Base-by-base conservation (phyloP, 2,888 invertebrate species). In the Drosophila quinaria region DNA sequence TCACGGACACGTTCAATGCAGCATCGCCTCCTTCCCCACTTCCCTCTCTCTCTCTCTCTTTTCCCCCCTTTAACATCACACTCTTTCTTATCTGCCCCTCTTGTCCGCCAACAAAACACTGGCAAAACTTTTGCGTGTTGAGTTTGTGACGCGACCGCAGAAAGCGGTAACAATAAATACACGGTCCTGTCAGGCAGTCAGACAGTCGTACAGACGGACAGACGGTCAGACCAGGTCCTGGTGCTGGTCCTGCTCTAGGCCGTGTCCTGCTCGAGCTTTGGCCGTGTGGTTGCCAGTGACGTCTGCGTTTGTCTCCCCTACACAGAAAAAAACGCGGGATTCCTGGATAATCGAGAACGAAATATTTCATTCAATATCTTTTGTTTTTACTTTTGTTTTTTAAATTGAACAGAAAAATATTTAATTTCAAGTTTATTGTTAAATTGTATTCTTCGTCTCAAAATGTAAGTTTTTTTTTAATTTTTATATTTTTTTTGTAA, bases 161-260 rank as follows among this genome's bases (percentile, higher is more conserved):
- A 71, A 83, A 89, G 87, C 87, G 85, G 81, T 84, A 83, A 87
- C 83, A 89, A 83, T 83, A 83, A 83, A 89, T 89, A 83, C 72
- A 78, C 66, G 68, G 58, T 64, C 51, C 78, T 67, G 70, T 78
- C 65, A 68, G 65, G 46, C 74, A 61, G 66, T 4, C 56, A 19
- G 25, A 3, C 33, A n/a, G 47, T 6, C 25, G 5, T 5, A 25
- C 25, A 25, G 25, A 5, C 25, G 25, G 25, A 25, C 74, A 61
- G 66, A 0, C 56, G n/a, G 25, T 1, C 33, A n/a, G 47, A 17
- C 33, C 6, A 11, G 31, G 25, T 37, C 59, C 41, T 44, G 13
- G 17, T 17, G 5, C 49, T 37, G 35, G 49, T 15, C 19, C 9
- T 41, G 41, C 11, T 19, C 42, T 17, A 10, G 19, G 13, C 41